phyloP scores from a whole-genome alignment of 2,797 vertebrate species.

The Enoplosus armatus region DNA sequence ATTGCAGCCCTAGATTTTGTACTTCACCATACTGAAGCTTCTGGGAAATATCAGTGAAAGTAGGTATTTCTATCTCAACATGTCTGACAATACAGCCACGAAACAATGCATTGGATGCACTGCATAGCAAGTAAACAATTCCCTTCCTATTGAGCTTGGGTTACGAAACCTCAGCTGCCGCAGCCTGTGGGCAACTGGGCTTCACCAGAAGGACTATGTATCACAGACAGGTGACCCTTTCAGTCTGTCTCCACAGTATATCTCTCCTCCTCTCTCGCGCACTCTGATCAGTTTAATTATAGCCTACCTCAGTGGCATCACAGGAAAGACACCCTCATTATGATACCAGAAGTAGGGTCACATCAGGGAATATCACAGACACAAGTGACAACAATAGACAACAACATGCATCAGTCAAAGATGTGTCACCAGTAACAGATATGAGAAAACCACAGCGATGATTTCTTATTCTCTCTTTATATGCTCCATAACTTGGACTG shows the following conservation, averaged over 20 bases:
- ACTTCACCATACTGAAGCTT: background rate
- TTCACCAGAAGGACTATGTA: conserved; percentile 33
- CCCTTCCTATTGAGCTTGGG: conserved; percentile 31
- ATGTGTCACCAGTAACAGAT: background rate
- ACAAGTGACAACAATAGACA: conserved; percentile 10
- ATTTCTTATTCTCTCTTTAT: background rate
- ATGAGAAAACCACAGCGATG: conserved; percentile 2
- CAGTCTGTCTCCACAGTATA: background rate
- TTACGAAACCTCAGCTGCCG: conserved; percentile 56
- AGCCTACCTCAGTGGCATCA: conserved; percentile 18
- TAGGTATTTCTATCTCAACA: conserved; percentile 3
- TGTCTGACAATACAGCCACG: conserved; percentile 32
- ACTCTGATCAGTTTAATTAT: conserved; percentile 18
- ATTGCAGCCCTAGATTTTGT: no score
- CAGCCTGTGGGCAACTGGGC: conserved; percentile 50
- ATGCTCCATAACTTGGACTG: conserved; percentile 19
- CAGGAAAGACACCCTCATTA: conserved; percentile 21
- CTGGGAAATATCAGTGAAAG: background rate
- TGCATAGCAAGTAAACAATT: conserved; percentile 52
- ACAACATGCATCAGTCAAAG: background rate
- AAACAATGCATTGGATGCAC: conserved; percentile 22
- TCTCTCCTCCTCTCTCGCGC: conserved; percentile 1
- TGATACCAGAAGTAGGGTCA: background rate
- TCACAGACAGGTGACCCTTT: conserved; percentile 57
- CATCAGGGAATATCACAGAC: conserved; percentile 23